These are phyloP conservation scores for Diaprepes abbreviatus DNA, from an alignment of 2,888 invertebrate genomes.

Conservation along the genomic window DNA sequence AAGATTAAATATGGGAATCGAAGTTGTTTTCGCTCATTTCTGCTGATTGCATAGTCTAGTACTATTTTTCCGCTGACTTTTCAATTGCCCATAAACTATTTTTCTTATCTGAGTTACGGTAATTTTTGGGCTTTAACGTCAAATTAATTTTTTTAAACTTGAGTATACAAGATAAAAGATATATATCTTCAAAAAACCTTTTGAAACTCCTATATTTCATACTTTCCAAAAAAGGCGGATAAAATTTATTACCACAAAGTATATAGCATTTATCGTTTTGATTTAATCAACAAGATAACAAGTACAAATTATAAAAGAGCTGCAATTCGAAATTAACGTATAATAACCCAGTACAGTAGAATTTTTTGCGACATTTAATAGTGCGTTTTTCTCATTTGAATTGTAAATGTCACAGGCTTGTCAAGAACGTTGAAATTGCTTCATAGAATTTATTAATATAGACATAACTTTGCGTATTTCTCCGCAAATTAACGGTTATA, in stretches of 20 bases:
- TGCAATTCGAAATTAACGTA: not conserved
- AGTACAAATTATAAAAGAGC: not conserved
- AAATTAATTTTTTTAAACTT: too few relatives aligned
- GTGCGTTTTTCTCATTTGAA: conserved; percentile 1
- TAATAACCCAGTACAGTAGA: not conserved
- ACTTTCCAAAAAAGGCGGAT: not conserved
- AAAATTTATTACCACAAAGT: not conserved
- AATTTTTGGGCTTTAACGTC: too few relatives aligned
- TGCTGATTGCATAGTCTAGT: too few relatives aligned
- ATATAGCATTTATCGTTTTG: not conserved
- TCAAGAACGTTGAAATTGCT: conserved; percentile 5
- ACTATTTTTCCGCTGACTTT: too few relatives aligned
- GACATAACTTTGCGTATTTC: not conserved
- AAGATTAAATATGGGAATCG: too few relatives aligned
- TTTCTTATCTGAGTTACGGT: too few relatives aligned
- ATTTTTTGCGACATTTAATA: conserved; percentile 6
- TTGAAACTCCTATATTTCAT: not conserved
- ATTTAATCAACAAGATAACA: not conserved
- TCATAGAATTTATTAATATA: conserved; percentile 11
- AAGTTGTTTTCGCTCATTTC: too few relatives aligned
- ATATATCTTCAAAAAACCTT: not conserved
- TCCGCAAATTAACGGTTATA: not conserved
- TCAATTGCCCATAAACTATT: too few relatives aligned
- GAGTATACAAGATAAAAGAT: not conserved
- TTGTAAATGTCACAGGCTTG: conserved; percentile 11